Percentiles rank a stretch among this genome's conserved stretches.
Evolutionary conservation across 2,888 invertebrate genomes (phyloP).

Genomic region (Diarsia dahlii): DNA sequence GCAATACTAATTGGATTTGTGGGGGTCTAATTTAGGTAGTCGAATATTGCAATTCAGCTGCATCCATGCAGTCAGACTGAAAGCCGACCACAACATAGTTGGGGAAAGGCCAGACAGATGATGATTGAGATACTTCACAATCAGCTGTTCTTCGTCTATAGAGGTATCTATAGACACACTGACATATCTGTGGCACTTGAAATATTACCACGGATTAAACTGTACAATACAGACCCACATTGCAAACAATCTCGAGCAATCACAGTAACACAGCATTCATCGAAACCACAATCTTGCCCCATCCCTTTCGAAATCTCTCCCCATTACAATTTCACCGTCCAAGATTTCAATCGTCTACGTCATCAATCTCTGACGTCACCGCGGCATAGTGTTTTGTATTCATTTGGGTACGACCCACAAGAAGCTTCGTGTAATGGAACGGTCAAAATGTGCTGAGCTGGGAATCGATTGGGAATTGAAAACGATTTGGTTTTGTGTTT

Average conservation of each 20-base stretch:
- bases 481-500: constrained; percentile 5
- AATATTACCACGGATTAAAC: not conserved
- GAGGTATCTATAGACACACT: not conserved
- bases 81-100: no score
- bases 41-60: no score
- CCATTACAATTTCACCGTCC: constrained; percentile 33
- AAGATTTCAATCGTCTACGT: constrained; percentile 44
- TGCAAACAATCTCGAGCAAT: not conserved
- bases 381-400: constrained; percentile 60
- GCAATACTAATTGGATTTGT: no score
- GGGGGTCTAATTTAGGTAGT: no score
- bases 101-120: no score
- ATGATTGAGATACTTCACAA: no score
- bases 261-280: not conserved
- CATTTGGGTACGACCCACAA: constrained; percentile 45
- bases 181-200: not conserved
- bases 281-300: not conserved
- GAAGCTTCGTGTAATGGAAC: constrained; percentile 21
- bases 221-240: not conserved
- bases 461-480: constrained; percentile 30
- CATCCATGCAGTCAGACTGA: no score
- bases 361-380: constrained; percentile 65
- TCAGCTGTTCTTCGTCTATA: no score
- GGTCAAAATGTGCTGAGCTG: constrained; percentile 48
- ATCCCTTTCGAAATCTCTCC: not conserved